phyloP scores from a whole-genome alignment of 2,888 invertebrate genomes.

The Netelia inedita region DNA sequence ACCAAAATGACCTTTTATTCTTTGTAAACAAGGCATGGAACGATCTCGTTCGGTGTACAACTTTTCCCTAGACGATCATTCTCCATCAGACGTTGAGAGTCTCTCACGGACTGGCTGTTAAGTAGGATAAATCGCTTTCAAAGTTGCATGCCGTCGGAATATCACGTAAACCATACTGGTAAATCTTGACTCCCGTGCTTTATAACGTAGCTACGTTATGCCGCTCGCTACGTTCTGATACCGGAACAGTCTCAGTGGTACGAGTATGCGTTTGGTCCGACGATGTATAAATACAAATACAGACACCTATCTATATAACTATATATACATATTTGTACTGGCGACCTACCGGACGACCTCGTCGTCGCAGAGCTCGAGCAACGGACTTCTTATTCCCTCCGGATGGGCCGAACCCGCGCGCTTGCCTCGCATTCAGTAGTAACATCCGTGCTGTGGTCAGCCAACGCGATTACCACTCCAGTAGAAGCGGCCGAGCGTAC shows the following conservation, averaged over 20 bases:
- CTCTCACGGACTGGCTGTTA: conserved; percentile 39
- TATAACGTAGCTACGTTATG: conserved; percentile 12
- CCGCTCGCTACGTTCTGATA: neutral
- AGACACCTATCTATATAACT: no score
- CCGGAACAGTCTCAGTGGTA: neutral
- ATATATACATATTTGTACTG: neutral
- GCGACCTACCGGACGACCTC: conserved; percentile 4
- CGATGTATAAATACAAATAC: neutral
- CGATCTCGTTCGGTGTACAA: conserved; percentile 2
- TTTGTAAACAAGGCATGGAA: neutral
- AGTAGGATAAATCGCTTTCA: conserved; percentile 57
- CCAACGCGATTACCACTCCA: conserved; percentile 63
- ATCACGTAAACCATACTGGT: conserved; percentile 40
- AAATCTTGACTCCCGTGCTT: conserved; percentile 44
- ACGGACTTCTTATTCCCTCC: conserved; percentile 54
- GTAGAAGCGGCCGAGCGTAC: conserved; percentile 44
- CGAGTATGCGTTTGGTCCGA: conserved; percentile 6
- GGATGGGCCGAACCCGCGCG: conserved; percentile 26
- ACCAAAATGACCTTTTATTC: neutral
- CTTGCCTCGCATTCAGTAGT: conserved; percentile 54
- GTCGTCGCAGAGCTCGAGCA: conserved; percentile 1
- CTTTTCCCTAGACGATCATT: conserved; percentile 46
- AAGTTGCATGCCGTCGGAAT: conserved; percentile 54
- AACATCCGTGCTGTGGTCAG: conserved; percentile 63
- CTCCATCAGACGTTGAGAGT: conserved; percentile 44